Evolutionary conservation across 2,113 vertebrate species (phyloP), one percentile per base, ranked within the genome.

Genomic region (Caracal caracal): DNA sequence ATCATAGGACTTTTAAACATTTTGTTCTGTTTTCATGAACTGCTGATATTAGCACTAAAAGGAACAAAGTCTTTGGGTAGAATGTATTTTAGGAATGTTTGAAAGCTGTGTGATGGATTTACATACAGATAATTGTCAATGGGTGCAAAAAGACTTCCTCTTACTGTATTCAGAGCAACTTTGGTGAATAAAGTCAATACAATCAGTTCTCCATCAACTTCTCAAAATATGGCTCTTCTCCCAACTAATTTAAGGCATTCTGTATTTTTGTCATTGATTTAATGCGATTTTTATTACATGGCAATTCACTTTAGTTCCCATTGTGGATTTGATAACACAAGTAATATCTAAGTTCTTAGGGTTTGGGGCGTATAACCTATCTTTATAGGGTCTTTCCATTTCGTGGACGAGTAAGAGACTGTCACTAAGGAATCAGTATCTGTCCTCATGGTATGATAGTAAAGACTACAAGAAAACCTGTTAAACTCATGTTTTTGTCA

Each of bases 171-270:
- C 4, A 88, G 49, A 97, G 93, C 20, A 95, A 96, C 24, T 85
- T 73, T 15, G 43, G 53, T 78, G 81, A 76, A 88, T 94, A 94
- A 71, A 20, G 22, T 97, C 63, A 96, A 93, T 96, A 24, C 8
- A 94, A 84, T 98, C 88, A 90, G 3, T 87, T 95, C 56, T 82
- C 65, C 86, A 35, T 40, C 92, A 70, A 63, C 59, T 59, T 95
- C 43, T 66, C 90, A 63, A 96, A 89, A 85, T 85, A 76, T 76
- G n/a, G 65, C 40, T 28, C 13, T 79, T 59, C 75, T 63, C 26
- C 49, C 10, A 83, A 78, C 66, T 90, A 95, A 76, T 73, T 95
- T 88, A 81, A 26, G 28, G 15, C 70, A n/a, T 61, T 86, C 13
- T 95, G 13, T 63, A 73, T 79, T 47, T 9, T 71, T 92, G 33